Conservation (phyloP, 2,888 invertebrate genomes). For the Gymnocheta viridis region DNA sequence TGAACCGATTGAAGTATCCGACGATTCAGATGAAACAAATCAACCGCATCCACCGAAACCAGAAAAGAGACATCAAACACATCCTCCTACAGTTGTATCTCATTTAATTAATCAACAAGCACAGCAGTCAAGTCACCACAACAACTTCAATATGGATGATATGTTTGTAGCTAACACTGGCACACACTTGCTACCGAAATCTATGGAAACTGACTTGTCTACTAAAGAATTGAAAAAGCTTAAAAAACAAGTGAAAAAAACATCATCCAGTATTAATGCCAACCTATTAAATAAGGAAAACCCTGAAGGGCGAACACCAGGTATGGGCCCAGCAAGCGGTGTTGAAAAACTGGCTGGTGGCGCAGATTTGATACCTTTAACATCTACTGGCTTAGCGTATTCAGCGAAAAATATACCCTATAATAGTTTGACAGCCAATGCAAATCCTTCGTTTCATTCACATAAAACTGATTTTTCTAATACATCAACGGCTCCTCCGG, state of each 20-base stretch:
- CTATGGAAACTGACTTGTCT: constrained; percentile 45
- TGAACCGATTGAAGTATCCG: constrained; percentile 78
- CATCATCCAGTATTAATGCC: constrained; percentile 34
- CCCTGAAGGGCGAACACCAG: constrained; percentile 15
- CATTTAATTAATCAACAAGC: background rate
- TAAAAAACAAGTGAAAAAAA: constrained; percentile 63
- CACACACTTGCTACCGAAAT: constrained; percentile 10
- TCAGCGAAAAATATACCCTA: constrained; percentile 74
- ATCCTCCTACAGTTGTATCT: background rate
- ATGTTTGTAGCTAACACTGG: constrained; percentile 62
- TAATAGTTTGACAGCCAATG: constrained; percentile 74
- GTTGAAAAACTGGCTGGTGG: constrained; percentile 76
- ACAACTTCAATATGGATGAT: constrained; percentile 64
- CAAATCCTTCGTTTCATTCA: constrained; percentile 53
- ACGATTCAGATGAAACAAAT: constrained; percentile 75
- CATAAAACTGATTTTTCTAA: constrained; percentile 56
- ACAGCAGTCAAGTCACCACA: background rate
- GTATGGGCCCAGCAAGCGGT: constrained; percentile 1
- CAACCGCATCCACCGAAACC: constrained; percentile 29
- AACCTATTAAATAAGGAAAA: constrained; percentile 46
- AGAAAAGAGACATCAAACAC: background rate
- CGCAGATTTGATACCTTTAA: constrained; percentile 78
- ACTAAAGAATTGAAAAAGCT: constrained; percentile 62
- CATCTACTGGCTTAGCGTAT: constrained; percentile 74
- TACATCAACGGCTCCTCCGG: background rate